phyloP scores from a whole-genome alignment of 2,113 vertebrate species.

The Antigone vipio region DNA sequence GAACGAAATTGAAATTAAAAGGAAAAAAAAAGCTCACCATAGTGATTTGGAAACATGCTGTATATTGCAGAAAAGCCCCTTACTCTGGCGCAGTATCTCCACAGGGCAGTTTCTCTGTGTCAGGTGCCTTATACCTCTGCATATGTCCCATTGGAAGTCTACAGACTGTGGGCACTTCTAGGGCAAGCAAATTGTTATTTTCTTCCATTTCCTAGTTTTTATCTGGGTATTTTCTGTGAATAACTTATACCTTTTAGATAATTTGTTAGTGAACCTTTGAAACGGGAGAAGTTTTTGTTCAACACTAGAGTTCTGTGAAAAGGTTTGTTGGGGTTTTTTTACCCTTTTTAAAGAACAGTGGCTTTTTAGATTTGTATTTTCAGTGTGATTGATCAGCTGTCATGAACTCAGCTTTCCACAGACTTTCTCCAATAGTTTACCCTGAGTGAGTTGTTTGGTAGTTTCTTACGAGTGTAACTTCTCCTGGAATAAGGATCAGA shows the following conservation, averaged over 20 bases:
- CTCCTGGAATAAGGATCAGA: not conserved
- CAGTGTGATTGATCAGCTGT: not conserved
- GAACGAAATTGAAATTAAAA: not conserved
- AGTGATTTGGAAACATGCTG: not conserved
- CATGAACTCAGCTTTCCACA: not conserved
- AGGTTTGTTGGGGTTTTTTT: not conserved
- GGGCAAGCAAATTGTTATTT: not conserved
- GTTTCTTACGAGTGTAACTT: not conserved
- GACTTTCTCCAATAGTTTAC: not conserved
- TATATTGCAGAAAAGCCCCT: not conserved
- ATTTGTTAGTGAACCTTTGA: not conserved
- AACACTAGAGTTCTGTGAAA: not conserved
- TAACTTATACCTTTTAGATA: not conserved
- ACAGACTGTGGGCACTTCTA: not conserved
- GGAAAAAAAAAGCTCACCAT: rapidly evolving
- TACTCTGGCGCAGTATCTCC: not conserved
- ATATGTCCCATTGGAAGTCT: not conserved
- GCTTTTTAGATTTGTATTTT: not conserved
- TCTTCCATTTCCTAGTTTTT: not conserved
- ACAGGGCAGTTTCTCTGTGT: not conserved
- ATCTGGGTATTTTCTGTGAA: not conserved
- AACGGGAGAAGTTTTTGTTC: not conserved
- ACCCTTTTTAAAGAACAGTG: not conserved
- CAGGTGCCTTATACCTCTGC: not conserved
- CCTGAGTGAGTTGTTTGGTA: not conserved